Conservation (phyloP, 2,113 vertebrate species). For the Ardeotis arabs region DNA sequence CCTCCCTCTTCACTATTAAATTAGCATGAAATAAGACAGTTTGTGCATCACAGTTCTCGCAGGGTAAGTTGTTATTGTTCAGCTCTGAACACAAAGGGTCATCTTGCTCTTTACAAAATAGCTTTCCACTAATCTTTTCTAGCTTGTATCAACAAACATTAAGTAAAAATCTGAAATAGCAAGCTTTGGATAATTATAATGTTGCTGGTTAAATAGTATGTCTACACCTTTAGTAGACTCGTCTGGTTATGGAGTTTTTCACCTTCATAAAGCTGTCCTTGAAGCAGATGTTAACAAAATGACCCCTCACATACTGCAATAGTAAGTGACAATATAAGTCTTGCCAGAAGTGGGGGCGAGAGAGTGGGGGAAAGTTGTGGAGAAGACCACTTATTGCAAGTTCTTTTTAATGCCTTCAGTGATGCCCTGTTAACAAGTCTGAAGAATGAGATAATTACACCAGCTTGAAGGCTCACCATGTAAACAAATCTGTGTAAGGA, state of each 20-base stretch:
- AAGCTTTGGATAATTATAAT: not conserved
- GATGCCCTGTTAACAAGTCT: not conserved
- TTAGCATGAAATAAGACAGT: not conserved
- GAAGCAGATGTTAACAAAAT: not conserved
- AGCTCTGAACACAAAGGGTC: not conserved
- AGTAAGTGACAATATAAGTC: not conserved
- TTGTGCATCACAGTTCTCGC: not conserved
- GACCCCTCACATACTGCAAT: not conserved
- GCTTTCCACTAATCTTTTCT: not conserved
- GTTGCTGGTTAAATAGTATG: not conserved
- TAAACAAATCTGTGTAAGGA: constrained; percentile 41
- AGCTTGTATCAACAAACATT: not conserved
- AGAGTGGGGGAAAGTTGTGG: too few species aligned
- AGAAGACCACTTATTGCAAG: not conserved
- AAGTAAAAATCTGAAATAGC: not conserved
- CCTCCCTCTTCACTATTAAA: not conserved
- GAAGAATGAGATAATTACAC: constrained; percentile 25
- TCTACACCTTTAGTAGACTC: not conserved
- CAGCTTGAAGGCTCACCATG: not conserved
- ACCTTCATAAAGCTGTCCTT: not conserved
- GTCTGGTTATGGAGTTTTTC: not conserved
- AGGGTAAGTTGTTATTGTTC: not conserved
- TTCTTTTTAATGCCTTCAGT: not conserved
- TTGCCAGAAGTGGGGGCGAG: not conserved
- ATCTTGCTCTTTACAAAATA: not conserved